Evolutionary conservation across 2,113 vertebrate genomes (phyloP).

Genomic region (Cryptotis parvus): DNA sequence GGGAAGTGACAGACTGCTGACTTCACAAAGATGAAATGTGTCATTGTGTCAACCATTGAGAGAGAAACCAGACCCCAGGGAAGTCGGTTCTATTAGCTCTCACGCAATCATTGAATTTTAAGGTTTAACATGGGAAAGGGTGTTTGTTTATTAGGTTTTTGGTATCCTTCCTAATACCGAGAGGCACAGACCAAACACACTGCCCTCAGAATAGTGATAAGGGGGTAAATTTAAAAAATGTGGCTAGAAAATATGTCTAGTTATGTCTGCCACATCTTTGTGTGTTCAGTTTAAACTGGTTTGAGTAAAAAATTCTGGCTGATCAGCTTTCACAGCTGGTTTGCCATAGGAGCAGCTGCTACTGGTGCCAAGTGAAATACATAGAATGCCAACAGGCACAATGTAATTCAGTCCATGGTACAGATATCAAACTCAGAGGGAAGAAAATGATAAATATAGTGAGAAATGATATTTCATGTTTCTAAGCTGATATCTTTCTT

Average conservation of each 20-base stretch:
- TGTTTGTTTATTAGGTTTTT: constrained; percentile 9
- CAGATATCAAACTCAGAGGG: background rate
- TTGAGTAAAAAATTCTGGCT: constrained; percentile 65
- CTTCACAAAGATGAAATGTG: constrained; percentile 52
- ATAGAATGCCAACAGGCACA: background rate
- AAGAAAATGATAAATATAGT: background rate
- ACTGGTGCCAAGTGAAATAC: constrained; percentile 23
- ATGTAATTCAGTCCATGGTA: background rate
- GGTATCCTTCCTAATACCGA: constrained; percentile 40
- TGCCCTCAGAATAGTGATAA: constrained; percentile 37
- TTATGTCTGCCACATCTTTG: constrained; percentile 68
- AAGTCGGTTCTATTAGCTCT: constrained; percentile 7
- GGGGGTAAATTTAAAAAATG: constrained; percentile 42
- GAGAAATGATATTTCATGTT: background rate
- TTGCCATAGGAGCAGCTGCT: constrained; percentile 57
- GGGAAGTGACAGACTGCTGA: background rate
- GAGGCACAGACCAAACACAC: constrained; percentile 55
- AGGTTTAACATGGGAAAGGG: constrained; percentile 41
- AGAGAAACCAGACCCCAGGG: background rate
- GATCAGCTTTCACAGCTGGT: constrained; percentile 69
- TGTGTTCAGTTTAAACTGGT: constrained; percentile 43
- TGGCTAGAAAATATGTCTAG: constrained; percentile 35
- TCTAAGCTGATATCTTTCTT: background rate
- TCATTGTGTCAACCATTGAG: background rate
- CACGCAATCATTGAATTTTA: background rate